Conservation (phyloP, 2,797 vertebrate genomes). For the Gymnodraco acuticeps region DNA sequence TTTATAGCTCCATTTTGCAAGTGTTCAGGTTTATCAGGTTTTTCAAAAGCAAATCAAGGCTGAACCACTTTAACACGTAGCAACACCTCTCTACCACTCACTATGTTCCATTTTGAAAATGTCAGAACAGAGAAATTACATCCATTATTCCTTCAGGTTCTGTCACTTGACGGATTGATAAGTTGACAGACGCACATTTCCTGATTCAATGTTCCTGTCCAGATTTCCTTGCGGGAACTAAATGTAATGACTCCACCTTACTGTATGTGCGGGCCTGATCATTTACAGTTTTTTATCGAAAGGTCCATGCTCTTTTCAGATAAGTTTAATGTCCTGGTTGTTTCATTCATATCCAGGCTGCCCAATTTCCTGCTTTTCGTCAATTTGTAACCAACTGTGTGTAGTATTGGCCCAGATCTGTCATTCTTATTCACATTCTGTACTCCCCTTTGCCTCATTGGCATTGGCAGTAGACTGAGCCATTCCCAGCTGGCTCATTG, state of each 20-base stretch:
- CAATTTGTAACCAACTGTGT: slow-evolving; percentile 53
- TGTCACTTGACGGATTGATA: slow-evolving; percentile 23
- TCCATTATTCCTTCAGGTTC: slow-evolving; percentile 19
- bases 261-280: slow-evolving; percentile 11
- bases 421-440: slow-evolving; percentile 71
- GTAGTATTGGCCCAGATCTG: slow-evolving; percentile 73
- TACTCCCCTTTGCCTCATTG: slow-evolving; percentile 72
- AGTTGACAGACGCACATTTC: slow-evolving; percentile 2
- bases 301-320: slow-evolving; percentile 24
- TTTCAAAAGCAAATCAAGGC: slow-evolving; percentile 6
- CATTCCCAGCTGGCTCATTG: slow-evolving; percentile 73
- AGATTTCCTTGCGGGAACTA: slow-evolving; percentile 12
- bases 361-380: slow-evolving; percentile 51
- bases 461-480: slow-evolving; percentile 68
- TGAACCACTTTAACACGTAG: neutral
- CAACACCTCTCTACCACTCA: neutral
- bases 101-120: slow-evolving; percentile 28
- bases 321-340: slow-evolving; percentile 13
- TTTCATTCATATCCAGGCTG: slow-evolving; percentile 51
- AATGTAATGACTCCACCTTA: slow-evolving; percentile 22
- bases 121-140: slow-evolving; percentile 21
- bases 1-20: neutral
- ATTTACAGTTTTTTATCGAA: slow-evolving; percentile 5
- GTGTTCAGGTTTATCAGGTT: neutral
- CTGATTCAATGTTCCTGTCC: slow-evolving; percentile 26